Conservation (phyloP, 2,797 vertebrate species). For the Periparus ater region DNA sequence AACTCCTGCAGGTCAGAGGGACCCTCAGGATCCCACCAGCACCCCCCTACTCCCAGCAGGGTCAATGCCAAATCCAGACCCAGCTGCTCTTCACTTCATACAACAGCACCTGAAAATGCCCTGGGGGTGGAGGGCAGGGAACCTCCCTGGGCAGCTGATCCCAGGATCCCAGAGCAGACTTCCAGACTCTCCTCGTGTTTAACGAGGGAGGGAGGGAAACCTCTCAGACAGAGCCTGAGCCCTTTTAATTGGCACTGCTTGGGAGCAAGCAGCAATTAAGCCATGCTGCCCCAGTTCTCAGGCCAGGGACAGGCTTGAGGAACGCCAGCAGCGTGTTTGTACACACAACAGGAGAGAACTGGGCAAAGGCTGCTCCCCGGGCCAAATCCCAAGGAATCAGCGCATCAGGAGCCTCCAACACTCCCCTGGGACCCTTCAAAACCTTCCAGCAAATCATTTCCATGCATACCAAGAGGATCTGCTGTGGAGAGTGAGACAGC, state of each 20-base stretch:
- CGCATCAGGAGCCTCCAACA: accelerated
- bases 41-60: not conserved
- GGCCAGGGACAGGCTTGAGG: not conserved
- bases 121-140: not conserved
- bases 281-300: constrained; percentile 37
- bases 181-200: not conserved
- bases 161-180: not conserved
- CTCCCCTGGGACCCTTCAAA: accelerated
- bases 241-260: constrained; percentile 43
- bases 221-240: constrained; percentile 33
- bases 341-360: not conserved
- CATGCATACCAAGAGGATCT: accelerated
- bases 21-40: not conserved
- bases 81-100: not conserved
- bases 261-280: constrained; percentile 43
- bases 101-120: not conserved
- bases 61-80: not conserved
- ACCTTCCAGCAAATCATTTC: not conserved
- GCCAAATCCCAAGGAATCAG: not conserved
- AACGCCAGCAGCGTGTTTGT: not conserved
- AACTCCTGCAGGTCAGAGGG: not conserved
- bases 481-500: accelerated
- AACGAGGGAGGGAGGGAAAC: not conserved
- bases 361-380: not conserved
- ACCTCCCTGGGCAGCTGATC: not conserved